Base-by-base conservation (phyloP, 2,888 invertebrate species). In the Dryococelus australis region DNA sequence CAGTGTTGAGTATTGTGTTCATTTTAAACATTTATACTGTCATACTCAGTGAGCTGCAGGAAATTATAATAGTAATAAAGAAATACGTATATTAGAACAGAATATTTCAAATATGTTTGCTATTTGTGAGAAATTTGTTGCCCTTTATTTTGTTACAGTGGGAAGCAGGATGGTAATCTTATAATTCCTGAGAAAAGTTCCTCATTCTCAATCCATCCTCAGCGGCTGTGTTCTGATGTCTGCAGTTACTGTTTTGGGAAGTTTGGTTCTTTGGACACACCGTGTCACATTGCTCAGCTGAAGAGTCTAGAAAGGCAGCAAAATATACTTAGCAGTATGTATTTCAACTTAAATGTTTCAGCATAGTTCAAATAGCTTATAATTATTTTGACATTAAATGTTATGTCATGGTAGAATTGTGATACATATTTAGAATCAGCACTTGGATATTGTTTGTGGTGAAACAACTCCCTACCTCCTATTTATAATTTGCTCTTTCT, bases 151-250 rank as follows among this genome's bases (percentile, higher is more conserved):
- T 86, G 26, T 85, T 87, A 12, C 86, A 88, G 87, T 51, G 86
- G 16, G 20, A 90, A 89, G 86, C 87, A 89, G 87, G 87, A 89
- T 89, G 86, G 88, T 86, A 89, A 89, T 90, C 94, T 97, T 90
- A 96, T 97, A 87, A 97, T 97, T 90, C 97, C 97, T 0, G 97
- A 97, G 92, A 97, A 97, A 92, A 97, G 97, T 0, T 97, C 97
- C 13, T 97, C 97, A 0, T 97, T 97, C 92, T 96, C 96, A 91
- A 97, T 97, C 90, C 97, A 97, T 92, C 97, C 97, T 0, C 97
- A 95, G 0, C 93, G 97, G 16, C 92, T 97, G 86, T 97, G 97
- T 91, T 95, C 96, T 91, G 97, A 97, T 92, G 97, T 97, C 90
- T 97, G 97, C 91, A 96, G 96, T 91, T 97, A 97, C 92, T 97